Evolutionary conservation across 2,113 vertebrate genomes (phyloP).

Genomic region (Diphyllodes magnificus): DNA sequence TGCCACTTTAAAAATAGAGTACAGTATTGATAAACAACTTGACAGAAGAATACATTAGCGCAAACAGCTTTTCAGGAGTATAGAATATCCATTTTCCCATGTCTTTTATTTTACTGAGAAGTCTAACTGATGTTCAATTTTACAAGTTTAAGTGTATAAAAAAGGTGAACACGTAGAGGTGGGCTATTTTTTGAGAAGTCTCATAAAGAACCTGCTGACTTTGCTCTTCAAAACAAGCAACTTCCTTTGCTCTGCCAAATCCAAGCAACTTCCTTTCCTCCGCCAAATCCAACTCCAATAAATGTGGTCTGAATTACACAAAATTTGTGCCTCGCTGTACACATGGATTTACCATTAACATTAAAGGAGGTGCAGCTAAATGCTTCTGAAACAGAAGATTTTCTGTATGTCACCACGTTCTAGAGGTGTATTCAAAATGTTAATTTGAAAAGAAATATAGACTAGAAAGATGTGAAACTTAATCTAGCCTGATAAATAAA

Average conservation of each 20-base stretch:
- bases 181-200: not conserved
- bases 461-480: not conserved
- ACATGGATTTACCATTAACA: not conserved
- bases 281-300: not conserved
- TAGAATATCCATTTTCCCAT: not conserved
- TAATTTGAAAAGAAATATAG: not conserved
- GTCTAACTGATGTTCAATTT: not conserved
- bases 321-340: not conserved
- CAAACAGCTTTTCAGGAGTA: not conserved
- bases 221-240: not conserved
- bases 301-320: not conserved
- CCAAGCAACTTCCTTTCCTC: accelerated
- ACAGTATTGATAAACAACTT: constrained; percentile 30
- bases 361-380: not conserved
- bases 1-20: constrained; percentile 10
- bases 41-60: not conserved
- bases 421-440: not conserved
- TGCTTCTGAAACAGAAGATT: not conserved
- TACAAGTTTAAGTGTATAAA: not conserved
- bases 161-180: constrained; percentile 3
- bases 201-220: not conserved
- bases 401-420: not conserved
- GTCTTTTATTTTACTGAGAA: constrained; percentile 17
- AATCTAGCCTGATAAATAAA: not conserved
- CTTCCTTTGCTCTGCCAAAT: not conserved